phyloP scores from a whole-genome alignment of 2,113 vertebrate species.

The Lathamus discolor region DNA sequence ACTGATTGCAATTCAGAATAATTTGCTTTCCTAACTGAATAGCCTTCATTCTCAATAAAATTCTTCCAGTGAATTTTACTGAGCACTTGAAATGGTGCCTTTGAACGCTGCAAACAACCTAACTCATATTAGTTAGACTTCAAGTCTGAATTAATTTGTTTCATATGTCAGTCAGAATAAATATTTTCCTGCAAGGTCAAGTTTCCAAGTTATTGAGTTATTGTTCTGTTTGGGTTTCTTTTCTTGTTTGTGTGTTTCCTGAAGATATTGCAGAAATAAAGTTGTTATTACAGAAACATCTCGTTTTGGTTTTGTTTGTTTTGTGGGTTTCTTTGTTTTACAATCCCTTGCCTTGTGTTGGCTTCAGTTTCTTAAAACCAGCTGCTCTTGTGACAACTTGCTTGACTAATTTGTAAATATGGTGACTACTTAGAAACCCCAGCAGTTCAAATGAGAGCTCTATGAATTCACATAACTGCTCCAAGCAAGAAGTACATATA shows the following conservation, averaged over 20 bases:
- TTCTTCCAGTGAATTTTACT: background rate
- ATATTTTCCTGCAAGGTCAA: background rate
- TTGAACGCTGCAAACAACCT: background rate
- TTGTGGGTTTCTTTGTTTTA: background rate
- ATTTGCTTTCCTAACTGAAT: constrained; percentile 35
- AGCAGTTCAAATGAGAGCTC: background rate
- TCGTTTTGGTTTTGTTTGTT: background rate
- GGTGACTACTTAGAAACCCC: background rate
- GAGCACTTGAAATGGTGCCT: background rate
- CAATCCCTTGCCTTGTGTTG: background rate
- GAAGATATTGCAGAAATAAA: background rate
- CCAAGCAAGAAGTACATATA: background rate
- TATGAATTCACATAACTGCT: background rate
- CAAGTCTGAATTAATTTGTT: background rate
- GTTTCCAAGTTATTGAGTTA: background rate
- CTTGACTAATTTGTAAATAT: background rate
- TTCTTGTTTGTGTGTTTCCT: background rate
- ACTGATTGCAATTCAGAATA: background rate
- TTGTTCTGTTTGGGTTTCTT: background rate
- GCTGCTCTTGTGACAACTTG: background rate
- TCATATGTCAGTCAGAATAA: background rate
- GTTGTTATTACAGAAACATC: fast-evolving
- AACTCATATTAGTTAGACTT: background rate
- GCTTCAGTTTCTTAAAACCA: background rate
- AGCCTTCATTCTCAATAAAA: background rate